Percentiles rank a stretch among this genome's conserved stretches.
These are phyloP conservation scores for Neotragus pygmaeus DNA, from an alignment of 2,113 vertebrate species.

Conservation along the genomic window DNA sequence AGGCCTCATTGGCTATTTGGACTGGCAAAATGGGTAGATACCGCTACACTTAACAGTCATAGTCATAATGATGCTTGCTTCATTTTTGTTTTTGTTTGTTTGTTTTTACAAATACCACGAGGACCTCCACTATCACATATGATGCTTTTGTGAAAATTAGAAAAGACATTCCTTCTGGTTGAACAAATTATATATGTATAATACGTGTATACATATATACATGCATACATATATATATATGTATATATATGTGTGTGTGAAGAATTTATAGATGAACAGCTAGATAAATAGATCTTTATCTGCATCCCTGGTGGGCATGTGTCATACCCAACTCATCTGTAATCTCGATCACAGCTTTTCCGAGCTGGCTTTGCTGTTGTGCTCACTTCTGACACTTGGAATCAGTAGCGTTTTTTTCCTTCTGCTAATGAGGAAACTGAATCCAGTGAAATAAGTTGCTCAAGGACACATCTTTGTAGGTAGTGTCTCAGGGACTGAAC, in stretches of 20 bases:
- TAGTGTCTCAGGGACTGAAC: not conserved
- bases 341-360: not conserved
- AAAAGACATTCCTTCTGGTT: not conserved
- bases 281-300: not conserved
- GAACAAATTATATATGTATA: not conserved
- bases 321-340: not conserved
- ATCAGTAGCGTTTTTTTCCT: not conserved
- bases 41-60: not conserved
- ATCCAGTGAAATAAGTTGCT: not conserved
- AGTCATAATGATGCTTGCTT: not conserved
- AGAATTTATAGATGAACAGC: not conserved
- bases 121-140: not conserved
- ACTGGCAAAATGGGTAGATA: not conserved
- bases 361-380: not conserved
- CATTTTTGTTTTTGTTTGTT: not conserved
- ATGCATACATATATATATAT: not conserved
- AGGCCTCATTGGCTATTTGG: not conserved
- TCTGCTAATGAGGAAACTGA: not conserved
- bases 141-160: not conserved
- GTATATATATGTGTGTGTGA: not conserved
- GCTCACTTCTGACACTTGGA: not conserved
- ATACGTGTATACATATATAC: not conserved
- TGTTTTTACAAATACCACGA: not conserved
- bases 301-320: not conserved
- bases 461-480: not conserved